Percentiles rank a stretch among this genome's conserved stretches.
Evolutionary conservation across 2,113 vertebrate species (phyloP).

Genomic region (Recurvirostra avosetta): DNA sequence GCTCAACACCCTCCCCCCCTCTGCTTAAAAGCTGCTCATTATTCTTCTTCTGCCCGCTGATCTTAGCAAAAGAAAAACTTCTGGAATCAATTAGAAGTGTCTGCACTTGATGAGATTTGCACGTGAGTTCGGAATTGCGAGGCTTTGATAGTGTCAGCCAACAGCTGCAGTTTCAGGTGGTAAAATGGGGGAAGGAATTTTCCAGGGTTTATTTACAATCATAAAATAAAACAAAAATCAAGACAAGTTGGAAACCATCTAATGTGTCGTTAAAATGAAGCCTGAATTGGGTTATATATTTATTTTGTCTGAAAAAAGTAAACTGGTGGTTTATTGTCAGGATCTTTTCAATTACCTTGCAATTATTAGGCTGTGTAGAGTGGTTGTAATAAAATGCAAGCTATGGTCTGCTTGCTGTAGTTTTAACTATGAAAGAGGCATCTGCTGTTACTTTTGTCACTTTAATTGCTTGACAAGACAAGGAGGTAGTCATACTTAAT

Average conservation of each 20-base stretch:
- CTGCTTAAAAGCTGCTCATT: constrained; percentile 83
- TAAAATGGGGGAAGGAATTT: constrained; percentile 77
- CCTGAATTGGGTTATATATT: constrained; percentile 56
- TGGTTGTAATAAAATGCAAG: constrained; percentile 24
- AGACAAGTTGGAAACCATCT: constrained; percentile 63
- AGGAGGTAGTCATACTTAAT: constrained; percentile 44
- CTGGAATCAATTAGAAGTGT: constrained; percentile 97
- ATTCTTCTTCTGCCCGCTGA: constrained; percentile 80
- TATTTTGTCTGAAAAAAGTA: constrained; percentile 54
- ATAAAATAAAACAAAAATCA: constrained; percentile 75
- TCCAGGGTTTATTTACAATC: constrained; percentile 81
- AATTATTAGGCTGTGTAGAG: constrained; percentile 34
- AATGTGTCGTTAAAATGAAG: constrained; percentile 56
- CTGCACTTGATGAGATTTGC: constrained; percentile 95
- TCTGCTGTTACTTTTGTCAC: constrained; percentile 61
- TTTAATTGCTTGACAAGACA: constrained; percentile 59
- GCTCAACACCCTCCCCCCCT: constrained; percentile 73
- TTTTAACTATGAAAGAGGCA: constrained; percentile 32
- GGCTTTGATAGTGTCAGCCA: constrained; percentile 80
- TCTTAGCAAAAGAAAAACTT: constrained; percentile 80
- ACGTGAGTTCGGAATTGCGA: constrained; percentile 82
- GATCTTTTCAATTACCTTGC: constrained; percentile 50
- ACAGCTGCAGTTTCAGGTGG: constrained; percentile 95
- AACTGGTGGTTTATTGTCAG: constrained; percentile 40
- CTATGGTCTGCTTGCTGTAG: neutral